Percentiles rank a stretch among this genome's conserved stretches.
Conservation (phyloP, 2,113 vertebrate genomes). For the Caloenas nicobarica region DNA sequence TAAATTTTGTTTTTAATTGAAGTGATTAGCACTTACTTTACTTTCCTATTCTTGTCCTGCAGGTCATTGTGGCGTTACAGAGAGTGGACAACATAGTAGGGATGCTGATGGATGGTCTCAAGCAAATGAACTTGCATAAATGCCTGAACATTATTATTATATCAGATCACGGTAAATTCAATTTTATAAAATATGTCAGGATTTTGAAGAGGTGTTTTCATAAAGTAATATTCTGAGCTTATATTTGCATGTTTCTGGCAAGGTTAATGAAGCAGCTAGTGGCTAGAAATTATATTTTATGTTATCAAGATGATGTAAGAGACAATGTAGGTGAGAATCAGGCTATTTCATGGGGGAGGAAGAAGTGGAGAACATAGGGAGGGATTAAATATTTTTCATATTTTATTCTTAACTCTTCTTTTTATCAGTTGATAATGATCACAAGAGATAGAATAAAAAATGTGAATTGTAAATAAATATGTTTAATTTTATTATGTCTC, state of each 20-base stretch:
- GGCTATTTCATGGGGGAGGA: neutral
- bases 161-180: constrained; percentile 91
- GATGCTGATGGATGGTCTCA: constrained; percentile 90
- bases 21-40: neutral
- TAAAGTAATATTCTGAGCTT: neutral
- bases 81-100: constrained; percentile 85
- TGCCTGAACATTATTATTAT: constrained; percentile 89
- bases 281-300: neutral
- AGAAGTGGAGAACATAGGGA: neutral
- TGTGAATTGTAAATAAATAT: neutral
- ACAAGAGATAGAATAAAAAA: neutral
- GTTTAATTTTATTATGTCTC: neutral
- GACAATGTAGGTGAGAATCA: neutral
- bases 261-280: neutral
- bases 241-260: neutral
- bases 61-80: constrained; percentile 88
- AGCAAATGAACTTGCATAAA: constrained; percentile 80
- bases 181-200: neutral
- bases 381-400: neutral
- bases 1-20: neutral
- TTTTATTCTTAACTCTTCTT: neutral
- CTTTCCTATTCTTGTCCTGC: neutral
- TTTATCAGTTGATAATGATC: neutral
- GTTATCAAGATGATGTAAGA: neutral
- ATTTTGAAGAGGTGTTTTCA: neutral